Conservation (phyloP, 2,888 invertebrate species). For the Standfussiana lucernea region DNA sequence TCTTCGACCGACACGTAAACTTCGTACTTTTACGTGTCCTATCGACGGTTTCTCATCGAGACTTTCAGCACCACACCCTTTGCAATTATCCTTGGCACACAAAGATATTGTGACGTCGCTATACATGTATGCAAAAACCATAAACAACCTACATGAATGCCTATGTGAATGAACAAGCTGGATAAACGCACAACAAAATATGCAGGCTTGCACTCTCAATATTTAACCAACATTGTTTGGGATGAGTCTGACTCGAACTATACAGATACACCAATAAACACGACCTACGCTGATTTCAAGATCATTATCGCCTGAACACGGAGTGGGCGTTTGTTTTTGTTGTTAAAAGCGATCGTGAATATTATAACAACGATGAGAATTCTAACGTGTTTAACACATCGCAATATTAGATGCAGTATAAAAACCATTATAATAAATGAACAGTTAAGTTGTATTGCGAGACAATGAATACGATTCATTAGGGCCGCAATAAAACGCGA, state of each 20-base stretch:
- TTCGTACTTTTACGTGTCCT: slow-evolving; percentile 66
- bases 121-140: slow-evolving; percentile 46
- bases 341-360: slow-evolving; percentile 84
- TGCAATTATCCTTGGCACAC: slow-evolving; percentile 74
- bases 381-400: slow-evolving; percentile 72
- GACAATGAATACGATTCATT: slow-evolving; percentile 85
- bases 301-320: slow-evolving; percentile 85
- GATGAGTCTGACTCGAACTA: slow-evolving; percentile 65
- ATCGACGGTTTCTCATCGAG: slow-evolving; percentile 60
- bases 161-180: slow-evolving; percentile 32
- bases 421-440: slow-evolving; percentile 80
- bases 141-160: slow-evolving; percentile 43
- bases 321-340: slow-evolving; percentile 82
- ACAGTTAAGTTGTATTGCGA: slow-evolving; percentile 82
- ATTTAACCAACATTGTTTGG: slow-evolving; percentile 69
- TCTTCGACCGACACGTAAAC: slow-evolving; percentile 36
- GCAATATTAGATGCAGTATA: slow-evolving; percentile 75
- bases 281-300: slow-evolving; percentile 87
- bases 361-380: slow-evolving; percentile 80
- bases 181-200: slow-evolving; percentile 55
- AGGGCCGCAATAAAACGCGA: slow-evolving; percentile 81
- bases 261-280: slow-evolving; percentile 80
- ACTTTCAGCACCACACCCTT: slow-evolving; percentile 69
- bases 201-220: slow-evolving; percentile 60
- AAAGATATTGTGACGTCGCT: slow-evolving; percentile 53